phyloP scores from a whole-genome alignment of 1,140 invertebrate species.

The Leptinotarsa undecemlineata region DNA sequence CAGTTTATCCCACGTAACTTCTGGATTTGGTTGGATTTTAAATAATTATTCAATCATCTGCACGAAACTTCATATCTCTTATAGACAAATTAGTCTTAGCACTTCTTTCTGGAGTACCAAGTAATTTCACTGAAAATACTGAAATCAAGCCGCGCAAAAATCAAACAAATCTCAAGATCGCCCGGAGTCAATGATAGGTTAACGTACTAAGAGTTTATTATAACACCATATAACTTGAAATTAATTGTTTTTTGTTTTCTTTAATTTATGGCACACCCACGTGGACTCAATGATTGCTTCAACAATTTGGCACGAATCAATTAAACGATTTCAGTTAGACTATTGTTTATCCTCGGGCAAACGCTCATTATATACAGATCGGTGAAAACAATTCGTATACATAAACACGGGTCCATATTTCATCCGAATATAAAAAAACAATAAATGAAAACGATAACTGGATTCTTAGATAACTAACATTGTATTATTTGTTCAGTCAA shows the following conservation, averaged over 20 bases:
- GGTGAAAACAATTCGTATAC: no score
- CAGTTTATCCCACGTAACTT: no score
- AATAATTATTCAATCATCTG: not conserved
- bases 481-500: no score
- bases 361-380: not conserved
- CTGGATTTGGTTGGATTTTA: no score
- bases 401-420: no score
- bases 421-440: no score
- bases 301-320: not conserved
- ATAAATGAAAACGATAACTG: no score
- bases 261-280: conserved; percentile 1
- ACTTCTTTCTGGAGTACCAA: no score
- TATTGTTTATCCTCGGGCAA: not conserved
- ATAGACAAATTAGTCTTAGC: not conserved
- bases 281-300: not conserved
- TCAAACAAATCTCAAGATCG: not conserved
- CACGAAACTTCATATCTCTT: not conserved
- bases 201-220: conserved; percentile 1
- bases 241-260: conserved; percentile 4
- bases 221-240: conserved; percentile 4
- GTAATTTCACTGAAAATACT: not conserved
- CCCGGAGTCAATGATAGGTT: conserved; percentile 3
- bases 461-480: no score
- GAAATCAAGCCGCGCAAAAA: not conserved
- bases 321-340: not conserved